These are phyloP conservation scores for Watersipora subatra DNA, from an alignment of 1,140 invertebrate species.

Conservation along the genomic window DNA sequence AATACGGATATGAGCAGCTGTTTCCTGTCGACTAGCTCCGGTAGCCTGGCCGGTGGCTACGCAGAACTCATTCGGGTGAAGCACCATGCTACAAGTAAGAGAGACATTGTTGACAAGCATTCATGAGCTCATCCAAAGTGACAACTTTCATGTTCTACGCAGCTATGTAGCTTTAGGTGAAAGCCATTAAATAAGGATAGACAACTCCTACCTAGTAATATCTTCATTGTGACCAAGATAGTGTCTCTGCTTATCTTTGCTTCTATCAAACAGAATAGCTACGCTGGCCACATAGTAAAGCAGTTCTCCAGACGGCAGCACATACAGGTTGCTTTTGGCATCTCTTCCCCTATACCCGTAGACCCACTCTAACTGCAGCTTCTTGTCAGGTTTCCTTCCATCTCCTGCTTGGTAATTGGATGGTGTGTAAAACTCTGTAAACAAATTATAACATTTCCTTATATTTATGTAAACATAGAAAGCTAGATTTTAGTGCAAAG, in stretches of 20 bases:
- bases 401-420: conserved; percentile 18
- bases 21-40: conserved; percentile 57
- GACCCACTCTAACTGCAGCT: conserved; percentile 75
- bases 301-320: conserved; percentile 70
- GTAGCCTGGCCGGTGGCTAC: conserved; percentile 76
- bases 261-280: conserved; percentile 75
- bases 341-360: conserved; percentile 83
- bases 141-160: too few species aligned
- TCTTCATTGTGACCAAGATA: conserved; percentile 85
- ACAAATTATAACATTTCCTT: too few species aligned
- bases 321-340: conserved; percentile 70
- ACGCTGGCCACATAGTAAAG: conserved; percentile 81
- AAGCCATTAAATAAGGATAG: too few species aligned
- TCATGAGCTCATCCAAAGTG: too few species aligned
- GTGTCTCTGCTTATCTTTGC: conserved; percentile 74
- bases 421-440: conserved; percentile 29
- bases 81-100: conserved; percentile 54
- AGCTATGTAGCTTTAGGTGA: too few species aligned
- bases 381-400: conserved; percentile 21
- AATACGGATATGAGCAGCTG: conserved; percentile 63
- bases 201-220: conserved; percentile 45
- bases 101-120: background rate
- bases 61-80: conserved; percentile 76
- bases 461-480: too few species aligned
- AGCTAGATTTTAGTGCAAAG: too few species aligned